Evolutionary conservation across 2,113 vertebrate species (phyloP).

Genomic region (Halcyon malimbica): DNA sequence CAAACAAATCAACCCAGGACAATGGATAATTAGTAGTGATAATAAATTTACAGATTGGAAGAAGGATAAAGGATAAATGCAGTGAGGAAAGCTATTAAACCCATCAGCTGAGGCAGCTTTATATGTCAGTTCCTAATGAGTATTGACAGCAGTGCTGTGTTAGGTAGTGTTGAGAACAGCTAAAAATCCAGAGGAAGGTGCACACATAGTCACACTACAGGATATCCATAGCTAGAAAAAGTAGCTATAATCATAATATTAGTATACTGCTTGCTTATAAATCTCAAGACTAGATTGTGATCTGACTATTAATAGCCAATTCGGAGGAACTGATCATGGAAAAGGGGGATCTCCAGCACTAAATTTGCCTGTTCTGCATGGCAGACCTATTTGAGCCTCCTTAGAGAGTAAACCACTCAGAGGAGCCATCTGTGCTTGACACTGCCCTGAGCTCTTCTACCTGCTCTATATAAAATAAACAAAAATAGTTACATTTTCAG

Average conservation of each 20-base stretch:
- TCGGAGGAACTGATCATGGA: neutral
- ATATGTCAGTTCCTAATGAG: neutral
- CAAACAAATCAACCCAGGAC: constrained; percentile 1
- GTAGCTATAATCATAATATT: neutral
- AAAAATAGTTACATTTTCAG: neutral
- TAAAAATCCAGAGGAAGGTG: neutral
- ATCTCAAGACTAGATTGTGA: neutral
- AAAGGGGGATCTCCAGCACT: neutral
- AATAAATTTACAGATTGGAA: constrained; percentile 33
- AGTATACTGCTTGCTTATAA: neutral
- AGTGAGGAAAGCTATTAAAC: constrained; percentile 40
- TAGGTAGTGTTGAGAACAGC: neutral
- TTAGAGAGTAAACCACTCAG: neutral
- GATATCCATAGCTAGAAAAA: neutral
- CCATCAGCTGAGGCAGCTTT: constrained; percentile 29
- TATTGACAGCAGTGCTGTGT: constrained; percentile 10
- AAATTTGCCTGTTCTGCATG: neutral
- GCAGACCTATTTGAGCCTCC: neutral
- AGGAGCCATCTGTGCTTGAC: neutral
- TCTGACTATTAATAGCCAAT: neutral
- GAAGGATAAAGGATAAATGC: constrained; percentile 16
- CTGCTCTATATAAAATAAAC: neutral
- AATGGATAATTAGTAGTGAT: constrained; percentile 31
- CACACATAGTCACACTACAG: accelerated
- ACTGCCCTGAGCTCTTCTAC: neutral